Evolutionary conservation across 2,888 invertebrate genomes (phyloP), one percentile per base, ranked within the genome.

Genomic region (Ceramica pisi): DNA sequence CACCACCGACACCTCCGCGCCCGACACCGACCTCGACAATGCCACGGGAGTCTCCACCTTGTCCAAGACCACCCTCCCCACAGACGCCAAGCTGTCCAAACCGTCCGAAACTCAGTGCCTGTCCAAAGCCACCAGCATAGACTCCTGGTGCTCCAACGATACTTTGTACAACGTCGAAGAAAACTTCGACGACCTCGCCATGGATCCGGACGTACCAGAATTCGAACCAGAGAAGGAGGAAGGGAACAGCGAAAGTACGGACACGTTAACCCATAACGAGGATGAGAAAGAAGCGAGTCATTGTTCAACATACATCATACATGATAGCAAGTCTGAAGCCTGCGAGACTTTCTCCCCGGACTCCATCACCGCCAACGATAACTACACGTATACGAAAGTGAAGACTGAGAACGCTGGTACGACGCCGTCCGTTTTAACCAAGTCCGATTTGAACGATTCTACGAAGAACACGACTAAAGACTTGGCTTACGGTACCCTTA

Each of bases 61-160:
- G 67, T 96, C 96, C 7, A 95, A 94, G 71, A 94, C 96, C 1
- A 95, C 95, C 1, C 86, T 94, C 21, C 96, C 96, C 12, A 94
- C 96, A 3, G 95, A 96, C 84, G 93, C 94, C 26, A 96, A 96
- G 78, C 93, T 94, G 56, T 96, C 96, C 1, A 95, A 95, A 78
- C 94, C 94, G 10, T 92, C 94, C 46, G 95, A 96, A 85, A 94
- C 94, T 21, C 94, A 94, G 75, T 94, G 94, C 77, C 90, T 95
- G 26, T 95, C 96, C 4, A 96, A 96, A 87, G 97, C 97, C 1
- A 97, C 97, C 44, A 97, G 97, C 89, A 97, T 97, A 81, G 97
- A 97, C 86, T 97, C 97, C 5, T 97, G 97, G 95, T 97, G 97
- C 89, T 97, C 97, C 35, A 97, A 97, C 88, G 97, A 97, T 83